A percentile compares a stretch with the other conserved stretches of the same genome.
Conservation (phyloP, 2,113 vertebrate species). For the Cryptomyrus ogoouensis region DNA sequence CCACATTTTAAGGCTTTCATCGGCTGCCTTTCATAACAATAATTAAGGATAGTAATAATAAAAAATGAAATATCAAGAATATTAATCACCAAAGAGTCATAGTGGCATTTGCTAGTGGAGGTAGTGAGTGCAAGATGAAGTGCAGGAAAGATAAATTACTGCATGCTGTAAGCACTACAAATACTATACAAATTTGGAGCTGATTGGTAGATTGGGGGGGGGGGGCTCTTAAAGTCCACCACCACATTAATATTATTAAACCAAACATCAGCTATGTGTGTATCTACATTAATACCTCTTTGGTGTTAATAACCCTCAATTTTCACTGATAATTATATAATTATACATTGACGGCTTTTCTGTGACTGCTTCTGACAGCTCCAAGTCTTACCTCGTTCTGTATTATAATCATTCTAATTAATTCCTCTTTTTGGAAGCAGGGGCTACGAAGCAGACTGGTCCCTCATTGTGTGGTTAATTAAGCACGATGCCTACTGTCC, state of each 20-base stretch:
- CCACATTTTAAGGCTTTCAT: constrained; percentile 26
- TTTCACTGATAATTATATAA: constrained; percentile 5
- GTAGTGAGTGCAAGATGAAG: not conserved
- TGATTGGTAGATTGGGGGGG: not conserved
- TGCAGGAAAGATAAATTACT: not conserved
- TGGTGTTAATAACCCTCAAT: constrained; percentile 27
- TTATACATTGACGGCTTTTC: not conserved
- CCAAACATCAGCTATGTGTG: not conserved
- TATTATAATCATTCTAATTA: constrained; percentile 30
- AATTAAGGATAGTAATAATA: not conserved
- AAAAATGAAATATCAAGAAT: not conserved
- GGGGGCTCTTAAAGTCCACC: not conserved
- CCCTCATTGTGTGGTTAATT: constrained; percentile 44
- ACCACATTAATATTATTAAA: not conserved
- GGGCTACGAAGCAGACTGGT: constrained; percentile 38
- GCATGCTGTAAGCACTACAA: constrained; percentile 3
- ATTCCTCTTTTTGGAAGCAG: constrained; percentile 14
- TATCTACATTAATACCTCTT: constrained; percentile 8
- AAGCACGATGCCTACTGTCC: constrained; percentile 32
- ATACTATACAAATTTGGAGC: not conserved
- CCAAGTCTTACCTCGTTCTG: constrained; percentile 22
- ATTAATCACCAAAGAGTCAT: not conserved
- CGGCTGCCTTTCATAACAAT: constrained; percentile 28
- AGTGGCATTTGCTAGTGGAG: not conserved
- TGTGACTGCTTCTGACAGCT: not conserved